Conservation (phyloP, 2,113 vertebrate genomes). For the Otocyon megalotis region DNA sequence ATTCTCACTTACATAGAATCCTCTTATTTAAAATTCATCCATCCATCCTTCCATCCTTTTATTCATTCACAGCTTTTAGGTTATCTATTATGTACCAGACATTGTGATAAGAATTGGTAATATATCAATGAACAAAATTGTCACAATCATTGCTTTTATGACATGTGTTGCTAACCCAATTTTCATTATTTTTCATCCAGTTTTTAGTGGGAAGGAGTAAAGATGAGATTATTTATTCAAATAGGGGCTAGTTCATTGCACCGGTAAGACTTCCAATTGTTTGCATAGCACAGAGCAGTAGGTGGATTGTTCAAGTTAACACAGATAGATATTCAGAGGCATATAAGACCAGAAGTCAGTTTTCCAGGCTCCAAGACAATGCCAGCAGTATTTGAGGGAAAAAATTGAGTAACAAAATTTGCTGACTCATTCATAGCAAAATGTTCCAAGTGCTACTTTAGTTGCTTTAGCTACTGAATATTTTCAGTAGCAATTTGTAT, state of each 20-base stretch:
- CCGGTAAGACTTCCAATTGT: neutral
- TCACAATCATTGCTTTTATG: neutral
- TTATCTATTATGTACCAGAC: neutral
- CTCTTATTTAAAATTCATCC: neutral
- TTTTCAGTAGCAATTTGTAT: neutral
- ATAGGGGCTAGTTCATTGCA: neutral
- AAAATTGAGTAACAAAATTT: neutral
- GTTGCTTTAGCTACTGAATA: neutral
- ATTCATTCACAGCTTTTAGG: constrained; percentile 23
- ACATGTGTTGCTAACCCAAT: neutral
- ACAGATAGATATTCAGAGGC: neutral
- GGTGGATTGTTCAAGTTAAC: neutral
- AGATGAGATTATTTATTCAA: neutral
- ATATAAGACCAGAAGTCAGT: neutral
- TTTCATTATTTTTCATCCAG: neutral
- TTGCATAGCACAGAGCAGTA: neutral
- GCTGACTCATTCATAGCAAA: neutral
- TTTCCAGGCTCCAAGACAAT: neutral
- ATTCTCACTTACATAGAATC: neutral
- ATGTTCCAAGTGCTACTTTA: neutral
- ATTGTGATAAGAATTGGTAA: constrained; percentile 1
- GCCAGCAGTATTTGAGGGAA: neutral
- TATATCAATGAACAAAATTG: neutral
- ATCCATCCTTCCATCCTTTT: neutral
- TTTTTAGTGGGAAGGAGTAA: neutral